phyloP scores from a whole-genome alignment of 2,888 invertebrate species.

The Apocheima hispidaria region DNA sequence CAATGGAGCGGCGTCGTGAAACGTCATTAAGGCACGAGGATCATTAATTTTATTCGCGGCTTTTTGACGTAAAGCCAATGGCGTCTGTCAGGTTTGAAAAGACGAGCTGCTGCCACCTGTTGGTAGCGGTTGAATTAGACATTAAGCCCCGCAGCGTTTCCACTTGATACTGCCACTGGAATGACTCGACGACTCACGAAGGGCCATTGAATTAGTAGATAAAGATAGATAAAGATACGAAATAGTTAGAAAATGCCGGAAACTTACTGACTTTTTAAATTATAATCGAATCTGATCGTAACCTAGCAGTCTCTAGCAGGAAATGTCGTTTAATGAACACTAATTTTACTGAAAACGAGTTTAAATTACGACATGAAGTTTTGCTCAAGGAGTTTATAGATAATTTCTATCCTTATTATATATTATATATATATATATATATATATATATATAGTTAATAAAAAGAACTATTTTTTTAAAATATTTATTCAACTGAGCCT shows the following conservation, averaged over 20 bases:
- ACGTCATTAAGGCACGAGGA: slow-evolving; percentile 85
- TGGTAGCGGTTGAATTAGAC: slow-evolving; percentile 85
- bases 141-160: slow-evolving; percentile 77
- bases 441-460: no score
- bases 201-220: slow-evolving; percentile 55
- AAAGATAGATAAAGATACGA: slow-evolving; percentile 7
- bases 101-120: slow-evolving; percentile 83
- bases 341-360: no score
- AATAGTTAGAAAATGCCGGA: background rate
- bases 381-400: no score
- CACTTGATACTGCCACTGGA: slow-evolving; percentile 82
- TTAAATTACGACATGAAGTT: no score
- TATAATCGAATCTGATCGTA: background rate
- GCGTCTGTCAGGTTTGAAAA: slow-evolving; percentile 85
- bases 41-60: slow-evolving; percentile 87
- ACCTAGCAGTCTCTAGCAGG: no score
- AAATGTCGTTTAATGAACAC: no score
- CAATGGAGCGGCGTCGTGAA: slow-evolving; percentile 86
- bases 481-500: no score
- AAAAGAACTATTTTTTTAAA: no score
- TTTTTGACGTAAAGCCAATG: slow-evolving; percentile 84
- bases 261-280: background rate
- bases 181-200: slow-evolving; percentile 70
- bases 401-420: no score
- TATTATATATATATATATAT: no score